Evolutionary conservation across 30 jellyfish, hydroid and myxozoan species (phyloP), one percentile per base, ranked within the genome.

Genomic region (Cassiopea xamachana): DNA sequence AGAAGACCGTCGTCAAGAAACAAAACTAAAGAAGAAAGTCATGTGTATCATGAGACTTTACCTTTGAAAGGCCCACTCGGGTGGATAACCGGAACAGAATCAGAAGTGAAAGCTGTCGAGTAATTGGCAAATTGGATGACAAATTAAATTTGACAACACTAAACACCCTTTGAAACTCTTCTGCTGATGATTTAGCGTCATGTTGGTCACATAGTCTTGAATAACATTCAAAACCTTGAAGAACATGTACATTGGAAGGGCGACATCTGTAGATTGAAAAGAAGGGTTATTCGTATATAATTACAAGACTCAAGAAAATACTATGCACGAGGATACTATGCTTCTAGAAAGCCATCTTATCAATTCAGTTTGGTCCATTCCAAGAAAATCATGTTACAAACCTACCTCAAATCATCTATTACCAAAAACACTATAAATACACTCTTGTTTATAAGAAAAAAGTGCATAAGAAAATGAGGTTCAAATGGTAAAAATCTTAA

Each of bases 21-120:
- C 74, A 64, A 64, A 14, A 64, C 0, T 4, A 13, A 5, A 2
- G 6, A 64, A 9, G 15, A 14, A 17, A 17, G 43, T 5, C 19
- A 64, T 5, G 15, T 2, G 39, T 5, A 64, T 2, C 6, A 9
- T 2, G 39, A 9, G 15, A 64, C 39, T 83, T 3, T 48, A 84
- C 92, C 92, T 68, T 44, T 1, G 80, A 8, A 15, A 8, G 19
- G 49, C 48, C 61, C 5, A 15, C 1, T 10, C 27, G 60, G 10
- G 46, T 69, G 18, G 91, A 48, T 43, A 79, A 58, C 27, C 72
- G 83, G 15, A 48, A 60, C 18, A 89, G 78, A 1, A 81, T 81
- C 15, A 84, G 96, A 60, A 89, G 84, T 18, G 96, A 60, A 1
- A 89, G 92, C 15, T 45, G 87, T 14, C 96, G 92, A 7, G 48